Percentiles rank a stretch among this genome's conserved stretches.
These are phyloP conservation scores for Drosophila austrosaltans DNA, from an alignment of 2,888 invertebrate species.

Conservation along the genomic window DNA sequence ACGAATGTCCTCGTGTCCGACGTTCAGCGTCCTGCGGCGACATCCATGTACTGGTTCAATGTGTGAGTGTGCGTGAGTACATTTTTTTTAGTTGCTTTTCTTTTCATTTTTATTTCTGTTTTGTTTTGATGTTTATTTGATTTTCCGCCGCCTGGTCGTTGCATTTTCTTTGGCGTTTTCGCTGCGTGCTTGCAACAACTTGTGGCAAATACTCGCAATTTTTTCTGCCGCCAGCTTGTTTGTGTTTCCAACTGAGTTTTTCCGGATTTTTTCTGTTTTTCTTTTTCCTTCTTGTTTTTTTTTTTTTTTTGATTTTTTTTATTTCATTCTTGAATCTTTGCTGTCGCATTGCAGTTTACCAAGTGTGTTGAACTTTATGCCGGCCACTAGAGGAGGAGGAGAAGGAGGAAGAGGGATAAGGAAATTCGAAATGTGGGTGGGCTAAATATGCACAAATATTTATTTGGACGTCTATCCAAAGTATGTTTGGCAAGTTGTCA, in stretches of 20 bases:
- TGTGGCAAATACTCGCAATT: slow-evolving; percentile 71
- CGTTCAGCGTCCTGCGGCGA: slow-evolving; percentile 51
- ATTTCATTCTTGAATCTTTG: slow-evolving; percentile 57
- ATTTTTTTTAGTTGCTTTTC: slow-evolving; percentile 34
- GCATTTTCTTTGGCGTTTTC: slow-evolving; percentile 48
- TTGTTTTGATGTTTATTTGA: slow-evolving; percentile 74
- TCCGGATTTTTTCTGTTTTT: slow-evolving; percentile 41
- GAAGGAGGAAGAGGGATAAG: too few relatives aligned
- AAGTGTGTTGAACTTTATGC: slow-evolving; percentile 69
- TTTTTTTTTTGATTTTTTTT: slow-evolving; percentile 33
- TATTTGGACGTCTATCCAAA: slow-evolving; percentile 57
- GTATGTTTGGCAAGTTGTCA: slow-evolving; percentile 48
- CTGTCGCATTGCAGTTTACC: slow-evolving; percentile 60
- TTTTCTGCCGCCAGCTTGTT: slow-evolving; percentile 69
- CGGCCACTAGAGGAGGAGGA: not conserved
- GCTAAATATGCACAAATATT: slow-evolving; percentile 76
- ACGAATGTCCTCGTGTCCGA: slow-evolving; percentile 34
- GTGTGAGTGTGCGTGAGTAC: not conserved
- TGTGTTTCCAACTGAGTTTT: slow-evolving; percentile 41
- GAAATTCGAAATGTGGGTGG: slow-evolving; percentile 21
- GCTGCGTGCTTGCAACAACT: slow-evolving; percentile 59
- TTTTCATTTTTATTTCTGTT: slow-evolving; percentile 26
- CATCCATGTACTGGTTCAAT: slow-evolving; percentile 13
- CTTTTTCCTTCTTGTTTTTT: slow-evolving; percentile 22
- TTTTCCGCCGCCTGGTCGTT: slow-evolving; percentile 59